phyloP scores from a whole-genome alignment of 2,888 invertebrate genomes.

The Pogonocherus hispidulus region DNA sequence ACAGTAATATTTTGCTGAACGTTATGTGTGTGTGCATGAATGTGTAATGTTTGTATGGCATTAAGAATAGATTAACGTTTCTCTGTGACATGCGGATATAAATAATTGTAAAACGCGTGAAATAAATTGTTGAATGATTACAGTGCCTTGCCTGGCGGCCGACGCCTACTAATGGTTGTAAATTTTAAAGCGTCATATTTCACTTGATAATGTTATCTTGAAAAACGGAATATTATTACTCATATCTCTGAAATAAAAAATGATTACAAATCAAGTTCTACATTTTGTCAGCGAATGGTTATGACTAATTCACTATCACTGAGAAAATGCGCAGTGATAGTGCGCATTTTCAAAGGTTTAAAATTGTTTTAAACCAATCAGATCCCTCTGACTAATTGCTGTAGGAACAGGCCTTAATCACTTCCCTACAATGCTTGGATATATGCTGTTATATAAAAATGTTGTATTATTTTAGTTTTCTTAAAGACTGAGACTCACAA shows the following conservation, averaged over 20 bases:
- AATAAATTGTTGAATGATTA: constrained; percentile 37
- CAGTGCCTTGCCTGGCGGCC: constrained; percentile 3
- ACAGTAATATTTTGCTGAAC: constrained; percentile 38
- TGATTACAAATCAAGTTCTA: neutral
- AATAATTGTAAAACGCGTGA: constrained; percentile 36
- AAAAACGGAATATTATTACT: neutral
- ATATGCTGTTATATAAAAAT: no score
- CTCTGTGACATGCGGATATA: constrained; percentile 31
- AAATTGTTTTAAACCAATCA: no score
- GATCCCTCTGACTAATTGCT: no score
- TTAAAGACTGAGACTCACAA: no score
- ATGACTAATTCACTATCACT: no score
- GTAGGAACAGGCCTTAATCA: no score
- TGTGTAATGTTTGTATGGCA: constrained; percentile 38
- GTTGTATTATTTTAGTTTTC: no score
- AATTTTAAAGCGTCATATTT: constrained; percentile 5
- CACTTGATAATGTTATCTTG: neutral
- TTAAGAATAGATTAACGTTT: constrained; percentile 49
- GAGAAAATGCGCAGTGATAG: no score
- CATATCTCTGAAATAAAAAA: neutral
- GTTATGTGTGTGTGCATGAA: constrained; percentile 44
- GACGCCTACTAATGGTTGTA: constrained; percentile 11
- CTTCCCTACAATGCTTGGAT: no score
- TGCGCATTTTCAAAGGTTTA: no score
- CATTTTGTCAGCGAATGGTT: no score